Conservation (phyloP, 1,140 invertebrate species). For the Agraylea sexmaculata region DNA sequence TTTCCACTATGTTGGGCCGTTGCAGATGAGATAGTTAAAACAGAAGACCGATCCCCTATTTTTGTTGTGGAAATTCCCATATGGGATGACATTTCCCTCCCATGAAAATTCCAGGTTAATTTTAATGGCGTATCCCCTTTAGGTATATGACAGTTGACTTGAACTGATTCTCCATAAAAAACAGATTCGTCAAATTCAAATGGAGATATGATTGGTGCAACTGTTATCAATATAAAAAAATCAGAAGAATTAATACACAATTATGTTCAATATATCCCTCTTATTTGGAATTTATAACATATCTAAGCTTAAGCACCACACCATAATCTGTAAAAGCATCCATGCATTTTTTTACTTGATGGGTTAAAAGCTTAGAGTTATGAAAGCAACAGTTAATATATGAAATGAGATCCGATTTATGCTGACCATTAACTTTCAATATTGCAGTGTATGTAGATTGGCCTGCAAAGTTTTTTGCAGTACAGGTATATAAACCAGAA, state of each 20-base stretch:
- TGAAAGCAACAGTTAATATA: constrained; percentile 3
- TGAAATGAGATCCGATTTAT: neutral
- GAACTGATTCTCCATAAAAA: constrained; percentile 60
- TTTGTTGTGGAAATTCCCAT: constrained; percentile 43
- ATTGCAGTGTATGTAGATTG: constrained; percentile 48
- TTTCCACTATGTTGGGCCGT: constrained; percentile 63
- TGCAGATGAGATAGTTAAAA: constrained; percentile 65
- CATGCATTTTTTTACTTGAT: no score
- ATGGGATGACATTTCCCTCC: constrained; percentile 36
- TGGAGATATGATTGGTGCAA: constrained; percentile 46
- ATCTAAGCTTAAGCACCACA: neutral
- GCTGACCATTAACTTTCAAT: constrained; percentile 46
- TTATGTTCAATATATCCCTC: neutral
- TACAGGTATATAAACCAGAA: constrained; percentile 62
- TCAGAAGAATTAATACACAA: neutral
- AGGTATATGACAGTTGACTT: constrained; percentile 51
- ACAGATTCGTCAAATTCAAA: constrained; percentile 53
- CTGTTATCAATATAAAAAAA: constrained; percentile 31
- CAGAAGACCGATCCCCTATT: constrained; percentile 55
- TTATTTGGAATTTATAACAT: neutral
- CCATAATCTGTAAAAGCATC: neutral
- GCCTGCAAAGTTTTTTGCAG: constrained; percentile 52
- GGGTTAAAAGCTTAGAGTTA: constrained; percentile 1
- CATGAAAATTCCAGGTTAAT: constrained; percentile 49
- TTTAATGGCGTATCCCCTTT: constrained; percentile 56